Evolutionary conservation across 23 tunicate species (phyloP), one percentile per base, ranked within the genome.

Genomic region (Botrylloides violaceus): DNA sequence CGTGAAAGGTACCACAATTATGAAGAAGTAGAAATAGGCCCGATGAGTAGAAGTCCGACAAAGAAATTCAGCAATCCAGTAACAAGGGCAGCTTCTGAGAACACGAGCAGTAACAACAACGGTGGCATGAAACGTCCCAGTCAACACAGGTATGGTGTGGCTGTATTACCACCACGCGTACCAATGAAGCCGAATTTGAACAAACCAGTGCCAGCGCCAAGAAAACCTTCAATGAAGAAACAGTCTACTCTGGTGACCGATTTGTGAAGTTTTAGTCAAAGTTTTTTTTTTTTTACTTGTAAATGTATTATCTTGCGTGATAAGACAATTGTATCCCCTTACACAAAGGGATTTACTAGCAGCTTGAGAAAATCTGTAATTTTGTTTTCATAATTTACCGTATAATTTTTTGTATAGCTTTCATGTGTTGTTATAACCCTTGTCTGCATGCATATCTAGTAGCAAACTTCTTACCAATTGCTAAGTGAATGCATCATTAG

Each of bases 1-100:
- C 24, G 65, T 36, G 82, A 63, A 50, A 73, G 95, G 5, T 80
- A 80, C 50, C 95, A 87, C 62, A 80, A 80, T 23, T 87, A 87
- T 32, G 95, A 87, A 36, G 95, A 80, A 57, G 71, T 87, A 18
- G 78, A 61, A 30, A 87, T 87, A n/a, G 62, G 23, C 20, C 86
- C 85, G 36, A 21, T 38, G 2, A 64, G 7, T 61, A 64, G 61
- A 6, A 80, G 72, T 5, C 85, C 75, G 27, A 64, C 72, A 28
- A 21, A 31, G 19, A 49, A 50, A 5, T 72, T 64, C 32, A 80
- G 84, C 20, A 57, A 68, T 19, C 78, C 73, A 20, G 66, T 59
- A 21, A 82, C 95, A 1, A 71, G 75, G 4, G 32, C 60, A 12
- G 66, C 31, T 0, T 66, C 70, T 23, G 58, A 71, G 29, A 61